Conservation (phyloP, 2,888 invertebrate species). For the Watsonalla cultraria region DNA sequence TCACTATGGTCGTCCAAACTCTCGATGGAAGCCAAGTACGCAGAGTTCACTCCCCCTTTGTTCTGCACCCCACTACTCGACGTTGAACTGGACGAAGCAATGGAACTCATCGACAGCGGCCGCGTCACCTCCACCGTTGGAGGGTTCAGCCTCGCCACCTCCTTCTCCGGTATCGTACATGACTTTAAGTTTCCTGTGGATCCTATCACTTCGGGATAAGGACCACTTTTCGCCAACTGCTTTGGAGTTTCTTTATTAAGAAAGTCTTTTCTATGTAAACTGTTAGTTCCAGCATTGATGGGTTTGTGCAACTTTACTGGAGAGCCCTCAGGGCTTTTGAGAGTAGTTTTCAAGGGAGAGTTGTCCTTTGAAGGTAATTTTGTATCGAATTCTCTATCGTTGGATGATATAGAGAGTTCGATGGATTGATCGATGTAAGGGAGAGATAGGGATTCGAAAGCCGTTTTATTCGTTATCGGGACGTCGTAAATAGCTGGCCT, state of each 20-base stretch:
- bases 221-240: constrained; percentile 50
- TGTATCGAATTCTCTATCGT: constrained; percentile 73
- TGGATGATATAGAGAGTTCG: constrained; percentile 68
- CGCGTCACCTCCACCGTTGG: constrained; percentile 78
- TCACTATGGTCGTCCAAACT: constrained; percentile 91
- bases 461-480: constrained; percentile 58
- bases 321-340: constrained; percentile 42
- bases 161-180: constrained; percentile 53
- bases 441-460: constrained; percentile 65
- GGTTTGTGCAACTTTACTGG: constrained; percentile 52
- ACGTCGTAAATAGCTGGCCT: constrained; percentile 69
- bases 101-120: constrained; percentile 87
- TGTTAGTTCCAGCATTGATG: constrained; percentile 50
- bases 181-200: constrained; percentile 69
- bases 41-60: constrained; percentile 82
- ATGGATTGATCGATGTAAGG: constrained; percentile 73
- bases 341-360: constrained; percentile 52
- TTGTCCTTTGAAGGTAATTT: constrained; percentile 64
- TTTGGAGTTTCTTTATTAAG: constrained; percentile 46
- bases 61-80: constrained; percentile 81
- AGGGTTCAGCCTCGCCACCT: constrained; percentile 72
- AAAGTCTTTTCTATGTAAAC: constrained; percentile 64
- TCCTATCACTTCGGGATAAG: constrained; percentile 59
- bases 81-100: constrained; percentile 85
- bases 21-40: constrained; percentile 92